Conservation (phyloP, 2,113 vertebrate species). For the Oxyruncus cristatus region DNA sequence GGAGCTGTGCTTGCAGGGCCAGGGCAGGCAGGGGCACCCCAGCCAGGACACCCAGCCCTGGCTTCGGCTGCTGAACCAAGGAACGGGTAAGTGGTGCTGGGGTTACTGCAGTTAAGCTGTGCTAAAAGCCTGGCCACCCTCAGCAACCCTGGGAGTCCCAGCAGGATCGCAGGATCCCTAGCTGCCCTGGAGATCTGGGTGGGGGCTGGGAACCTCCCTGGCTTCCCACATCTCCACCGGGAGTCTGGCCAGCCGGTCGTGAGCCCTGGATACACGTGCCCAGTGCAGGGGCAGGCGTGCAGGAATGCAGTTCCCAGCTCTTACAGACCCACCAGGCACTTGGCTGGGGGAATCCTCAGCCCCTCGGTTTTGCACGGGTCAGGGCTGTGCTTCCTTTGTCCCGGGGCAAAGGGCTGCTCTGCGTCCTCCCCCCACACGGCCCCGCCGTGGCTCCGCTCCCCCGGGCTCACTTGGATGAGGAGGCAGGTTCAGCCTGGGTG, state of each 20-base stretch:
- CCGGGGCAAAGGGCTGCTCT: not conserved
- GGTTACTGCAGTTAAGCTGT: not conserved
- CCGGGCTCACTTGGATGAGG: not conserved
- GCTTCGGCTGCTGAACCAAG: not conserved
- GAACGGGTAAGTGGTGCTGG: not conserved
- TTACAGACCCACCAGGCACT: not conserved
- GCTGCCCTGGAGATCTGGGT: not conserved
- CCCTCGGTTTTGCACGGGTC: not conserved
- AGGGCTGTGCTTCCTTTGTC: not conserved
- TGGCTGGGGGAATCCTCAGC: not conserved
- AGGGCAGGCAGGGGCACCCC: not conserved
- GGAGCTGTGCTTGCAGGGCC: not conserved
- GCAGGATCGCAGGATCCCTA: not conserved
- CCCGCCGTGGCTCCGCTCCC: not conserved
- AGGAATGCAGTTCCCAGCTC: not conserved
- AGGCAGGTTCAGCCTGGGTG: not conserved
- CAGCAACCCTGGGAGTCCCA: not conserved
- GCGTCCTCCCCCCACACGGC: not conserved
- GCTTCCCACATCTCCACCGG: not conserved
- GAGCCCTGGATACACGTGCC: not conserved
- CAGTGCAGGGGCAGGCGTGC: not conserved
- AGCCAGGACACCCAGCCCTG: not conserved
- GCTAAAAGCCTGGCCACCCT: not conserved
- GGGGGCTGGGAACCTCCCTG: not conserved
- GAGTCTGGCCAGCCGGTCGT: not conserved